A percentile compares a stretch with the other conserved stretches of the same genome.
Evolutionary conservation across 2,797 vertebrate species (phyloP).

Genomic region (Choloepus didactylus): DNA sequence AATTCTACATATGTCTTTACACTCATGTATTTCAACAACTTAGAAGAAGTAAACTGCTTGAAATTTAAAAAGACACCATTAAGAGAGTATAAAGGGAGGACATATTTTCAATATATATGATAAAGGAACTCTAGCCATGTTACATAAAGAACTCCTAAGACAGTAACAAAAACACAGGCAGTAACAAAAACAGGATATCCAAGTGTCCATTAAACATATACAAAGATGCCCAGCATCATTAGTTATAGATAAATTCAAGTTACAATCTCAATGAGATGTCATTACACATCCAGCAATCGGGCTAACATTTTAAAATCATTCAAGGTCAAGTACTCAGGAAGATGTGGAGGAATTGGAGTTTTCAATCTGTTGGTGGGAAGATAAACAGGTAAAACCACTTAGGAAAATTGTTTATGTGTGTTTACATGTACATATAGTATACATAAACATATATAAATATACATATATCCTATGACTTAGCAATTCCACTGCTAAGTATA

Average conservation of each 20-base stretch:
- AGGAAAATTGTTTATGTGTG: background rate
- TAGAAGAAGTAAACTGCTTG: background rate
- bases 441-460: background rate
- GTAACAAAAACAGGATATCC: background rate
- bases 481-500: too few species aligned
- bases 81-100: background rate
- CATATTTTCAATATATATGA: background rate
- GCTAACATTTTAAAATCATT: background rate
- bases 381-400: background rate
- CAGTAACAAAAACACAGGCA: background rate
- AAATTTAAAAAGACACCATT: background rate
- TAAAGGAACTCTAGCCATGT: background rate
- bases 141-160: background rate
- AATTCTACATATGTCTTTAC: background rate
- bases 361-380: background rate
- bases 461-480: background rate
- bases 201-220: background rate
- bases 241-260: constrained; percentile 9
- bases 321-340: background rate
- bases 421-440: background rate
- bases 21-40: background rate
- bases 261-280: background rate
- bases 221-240: background rate
- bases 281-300: background rate
- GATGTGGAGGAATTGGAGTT: background rate